Percentiles rank a stretch among this genome's conserved stretches.
These are phyloP conservation scores for Habrosyne pyritoides DNA, from an alignment of 2,888 invertebrate genomes.

Conservation along the genomic window DNA sequence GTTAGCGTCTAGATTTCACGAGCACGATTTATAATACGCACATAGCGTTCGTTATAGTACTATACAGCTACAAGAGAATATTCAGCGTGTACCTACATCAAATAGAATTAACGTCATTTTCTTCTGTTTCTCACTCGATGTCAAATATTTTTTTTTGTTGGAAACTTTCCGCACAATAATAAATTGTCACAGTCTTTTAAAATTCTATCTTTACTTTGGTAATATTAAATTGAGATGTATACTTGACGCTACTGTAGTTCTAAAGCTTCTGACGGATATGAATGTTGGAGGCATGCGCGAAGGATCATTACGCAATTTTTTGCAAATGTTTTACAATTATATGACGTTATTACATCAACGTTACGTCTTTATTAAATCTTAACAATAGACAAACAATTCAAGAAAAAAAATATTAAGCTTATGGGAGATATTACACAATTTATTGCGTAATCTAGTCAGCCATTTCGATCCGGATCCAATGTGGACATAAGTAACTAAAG, in stretches of 20 bases:
- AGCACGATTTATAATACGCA: constrained; percentile 16
- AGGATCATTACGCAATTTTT: constrained; percentile 31
- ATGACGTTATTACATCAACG: constrained; percentile 24
- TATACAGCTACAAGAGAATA: not conserved
- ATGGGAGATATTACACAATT: not conserved
- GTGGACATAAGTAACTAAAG: not conserved
- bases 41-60: not conserved
- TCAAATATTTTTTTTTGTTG: constrained; percentile 13
- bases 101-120: constrained; percentile 15
- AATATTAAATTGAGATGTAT: not conserved
- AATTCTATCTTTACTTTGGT: not conserved
- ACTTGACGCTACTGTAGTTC: not conserved
- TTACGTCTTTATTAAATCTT: not conserved
- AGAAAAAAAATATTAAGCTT: not conserved
- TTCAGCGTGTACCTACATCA: not conserved
- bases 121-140: constrained; percentile 14
- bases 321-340: constrained; percentile 24
- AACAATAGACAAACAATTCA: too few species aligned
- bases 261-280: not conserved
- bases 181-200: not conserved
- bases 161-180: not conserved
- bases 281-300: constrained; percentile 37
- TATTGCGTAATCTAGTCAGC: not conserved
- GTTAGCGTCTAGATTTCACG: constrained; percentile 27
- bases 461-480: not conserved